Evolutionary conservation across 2,888 invertebrate species (phyloP).

Genomic region (Cenopis cana): DNA sequence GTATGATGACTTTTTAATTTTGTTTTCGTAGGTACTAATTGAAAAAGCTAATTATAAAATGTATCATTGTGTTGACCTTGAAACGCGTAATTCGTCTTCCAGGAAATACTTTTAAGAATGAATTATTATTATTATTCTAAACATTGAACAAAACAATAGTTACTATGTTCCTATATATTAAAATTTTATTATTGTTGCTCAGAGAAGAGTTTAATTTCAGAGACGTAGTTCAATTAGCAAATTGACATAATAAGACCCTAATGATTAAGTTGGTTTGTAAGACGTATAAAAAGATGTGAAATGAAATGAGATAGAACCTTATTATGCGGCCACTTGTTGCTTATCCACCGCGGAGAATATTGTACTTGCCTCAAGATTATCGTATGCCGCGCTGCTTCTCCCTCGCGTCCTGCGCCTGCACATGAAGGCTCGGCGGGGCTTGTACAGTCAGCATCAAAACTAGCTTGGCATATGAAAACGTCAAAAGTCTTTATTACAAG

Average conservation of each 20-base stretch:
- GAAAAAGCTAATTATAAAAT: slow-evolving; percentile 7
- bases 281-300: slow-evolving; percentile 14
- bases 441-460: too few relatives aligned
- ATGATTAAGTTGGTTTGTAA: slow-evolving; percentile 31
- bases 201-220: slow-evolving; percentile 65
- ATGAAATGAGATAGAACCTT: slow-evolving; percentile 27
- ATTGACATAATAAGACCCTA: slow-evolving; percentile 33
- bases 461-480: too few relatives aligned
- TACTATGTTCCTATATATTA: slow-evolving; percentile 71
- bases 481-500: too few relatives aligned
- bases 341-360: not conserved
- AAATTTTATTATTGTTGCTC: slow-evolving; percentile 72
- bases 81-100: slow-evolving; percentile 37
- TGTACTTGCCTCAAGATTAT: not conserved
- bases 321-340: not conserved
- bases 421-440: too few relatives aligned
- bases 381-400: not conserved
- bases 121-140: slow-evolving; percentile 28
- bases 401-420: not conserved
- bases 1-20: not conserved
- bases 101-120: slow-evolving; percentile 29
- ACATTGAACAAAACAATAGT: slow-evolving; percentile 53
- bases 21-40: not conserved
- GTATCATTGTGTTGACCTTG: slow-evolving; percentile 27
- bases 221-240: slow-evolving; percentile 52